Conservation (phyloP, 2,113 vertebrate species). For the Beaufortia kweichowensis region DNA sequence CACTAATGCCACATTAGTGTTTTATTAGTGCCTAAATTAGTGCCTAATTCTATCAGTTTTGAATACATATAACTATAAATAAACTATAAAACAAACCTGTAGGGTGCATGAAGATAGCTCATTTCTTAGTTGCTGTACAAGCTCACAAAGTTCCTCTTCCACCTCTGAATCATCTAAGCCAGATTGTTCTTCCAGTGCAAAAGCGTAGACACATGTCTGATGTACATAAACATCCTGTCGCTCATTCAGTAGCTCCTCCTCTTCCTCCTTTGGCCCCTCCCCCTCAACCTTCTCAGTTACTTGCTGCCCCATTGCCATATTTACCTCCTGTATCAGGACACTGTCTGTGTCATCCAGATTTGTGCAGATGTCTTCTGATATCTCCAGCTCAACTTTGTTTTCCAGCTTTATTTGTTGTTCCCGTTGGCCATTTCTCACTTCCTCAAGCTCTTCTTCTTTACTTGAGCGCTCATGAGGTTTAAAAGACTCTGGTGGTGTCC, state of each 20-base stretch:
- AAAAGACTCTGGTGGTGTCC: background rate
- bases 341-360: constrained; percentile 15
- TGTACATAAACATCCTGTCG: constrained; percentile 11
- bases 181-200: constrained; percentile 28
- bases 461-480: constrained; percentile 1
- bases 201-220: background rate
- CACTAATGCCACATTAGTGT: too few species aligned
- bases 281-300: background rate
- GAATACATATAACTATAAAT: constrained; percentile 6
- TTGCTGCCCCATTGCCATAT: background rate
- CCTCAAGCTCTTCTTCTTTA: background rate
- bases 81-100: constrained; percentile 64
- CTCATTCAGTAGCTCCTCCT: constrained; percentile 3
- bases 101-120: constrained; percentile 63
- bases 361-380: constrained; percentile 4
- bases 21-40: too few species aligned
- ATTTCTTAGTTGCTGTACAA: constrained; percentile 71
- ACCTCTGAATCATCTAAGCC: constrained; percentile 51
- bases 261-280: background rate
- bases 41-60: too few species aligned
- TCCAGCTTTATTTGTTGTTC: background rate
- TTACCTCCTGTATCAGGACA: background rate
- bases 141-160: constrained; percentile 68
- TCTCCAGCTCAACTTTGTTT: background rate
- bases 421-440: background rate